Evolutionary conservation across 2,888 invertebrate genomes (phyloP).

Genomic region (Eupeodes latifasciatus): DNA sequence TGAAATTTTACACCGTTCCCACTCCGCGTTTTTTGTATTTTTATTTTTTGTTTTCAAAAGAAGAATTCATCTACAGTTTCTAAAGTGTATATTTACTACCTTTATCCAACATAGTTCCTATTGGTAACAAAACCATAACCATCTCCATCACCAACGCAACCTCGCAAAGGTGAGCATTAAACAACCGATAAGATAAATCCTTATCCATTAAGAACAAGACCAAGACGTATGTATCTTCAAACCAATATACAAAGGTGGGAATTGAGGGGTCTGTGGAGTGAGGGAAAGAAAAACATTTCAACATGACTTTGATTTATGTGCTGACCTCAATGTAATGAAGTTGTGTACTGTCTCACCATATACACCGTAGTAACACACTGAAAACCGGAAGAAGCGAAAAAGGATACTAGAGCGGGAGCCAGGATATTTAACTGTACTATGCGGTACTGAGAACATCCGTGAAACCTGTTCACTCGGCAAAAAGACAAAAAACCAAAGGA

Average conservation of each 20-base stretch:
- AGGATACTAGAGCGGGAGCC: constrained; percentile 37
- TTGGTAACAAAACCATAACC: constrained; percentile 62
- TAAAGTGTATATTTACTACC: not conserved
- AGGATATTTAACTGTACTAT: constrained; percentile 57
- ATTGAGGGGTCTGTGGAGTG: not conserved
- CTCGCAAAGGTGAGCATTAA: constrained; percentile 69
- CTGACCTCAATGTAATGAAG: constrained; percentile 76
- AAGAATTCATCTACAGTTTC: constrained; percentile 21
- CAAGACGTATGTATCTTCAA: constrained; percentile 51
- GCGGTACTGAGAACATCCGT: constrained; percentile 35
- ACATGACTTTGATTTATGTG: constrained; percentile 76
- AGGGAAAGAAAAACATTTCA: constrained; percentile 66
- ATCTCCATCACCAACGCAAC: constrained; percentile 43
- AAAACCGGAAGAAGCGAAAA: constrained; percentile 41
- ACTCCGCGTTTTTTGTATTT: not conserved
- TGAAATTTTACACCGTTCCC: constrained; percentile 53
- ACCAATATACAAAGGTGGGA: constrained; percentile 8
- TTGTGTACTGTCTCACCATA: constrained; percentile 68
- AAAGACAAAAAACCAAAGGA: constrained; percentile 47
- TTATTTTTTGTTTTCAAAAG: not conserved
- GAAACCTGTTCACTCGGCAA: constrained; percentile 48
- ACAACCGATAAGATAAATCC: constrained; percentile 76
- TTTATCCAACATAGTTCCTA: not conserved
- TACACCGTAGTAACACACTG: constrained; percentile 25
- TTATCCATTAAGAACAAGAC: constrained; percentile 74